Conservation (phyloP, 2,113 vertebrate species). For the Tachysurus fulvidraco region DNA sequence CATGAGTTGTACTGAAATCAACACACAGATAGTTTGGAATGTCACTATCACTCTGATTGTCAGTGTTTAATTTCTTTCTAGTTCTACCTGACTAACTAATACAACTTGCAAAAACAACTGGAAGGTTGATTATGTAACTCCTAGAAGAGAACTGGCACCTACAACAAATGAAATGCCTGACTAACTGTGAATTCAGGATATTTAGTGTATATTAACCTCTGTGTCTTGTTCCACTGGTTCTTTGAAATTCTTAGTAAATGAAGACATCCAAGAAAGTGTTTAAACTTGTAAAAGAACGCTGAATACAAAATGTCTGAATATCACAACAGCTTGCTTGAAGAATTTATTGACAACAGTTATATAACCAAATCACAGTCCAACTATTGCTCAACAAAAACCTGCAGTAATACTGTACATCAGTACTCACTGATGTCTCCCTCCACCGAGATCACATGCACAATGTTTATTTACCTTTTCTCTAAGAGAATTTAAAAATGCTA, state of each 20-base stretch:
- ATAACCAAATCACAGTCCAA: constrained; percentile 19
- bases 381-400: constrained; percentile 13
- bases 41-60: background rate
- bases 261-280: constrained; percentile 13
- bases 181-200: background rate
- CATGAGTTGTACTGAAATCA: constrained; percentile 10
- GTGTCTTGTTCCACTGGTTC: constrained; percentile 22
- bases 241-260: constrained; percentile 5
- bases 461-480: background rate
- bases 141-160: constrained; percentile 12
- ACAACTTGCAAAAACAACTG: constrained; percentile 13
- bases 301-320: constrained; percentile 4
- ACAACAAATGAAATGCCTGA: constrained; percentile 46
- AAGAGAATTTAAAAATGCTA: background rate
- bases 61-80: background rate
- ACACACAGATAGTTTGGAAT: background rate
- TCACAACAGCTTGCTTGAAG: background rate
- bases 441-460: background rate
- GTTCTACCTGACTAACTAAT: constrained; percentile 28
- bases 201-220: background rate
- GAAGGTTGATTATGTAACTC: constrained; percentile 41
- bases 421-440: background rate
- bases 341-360: constrained; percentile 31
- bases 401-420: background rate
- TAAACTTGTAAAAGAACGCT: background rate